Percentiles rank a stretch among this genome's conserved stretches.
phyloP scores from a whole-genome alignment of 2,113 vertebrate species.

The Craseonycteris thonglongyai region DNA sequence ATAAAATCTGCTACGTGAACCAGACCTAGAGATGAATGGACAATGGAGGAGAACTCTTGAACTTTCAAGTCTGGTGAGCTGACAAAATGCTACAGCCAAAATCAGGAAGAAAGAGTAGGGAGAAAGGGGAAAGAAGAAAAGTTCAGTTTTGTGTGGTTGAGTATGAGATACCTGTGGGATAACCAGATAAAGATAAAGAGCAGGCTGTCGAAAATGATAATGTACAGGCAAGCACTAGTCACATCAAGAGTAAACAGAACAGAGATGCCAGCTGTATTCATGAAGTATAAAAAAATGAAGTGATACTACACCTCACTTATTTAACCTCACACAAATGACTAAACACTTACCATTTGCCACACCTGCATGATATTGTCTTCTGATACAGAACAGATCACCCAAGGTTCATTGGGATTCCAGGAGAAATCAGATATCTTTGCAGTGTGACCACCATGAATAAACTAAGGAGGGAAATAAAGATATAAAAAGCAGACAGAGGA shows the following conservation, averaged over 20 bases:
- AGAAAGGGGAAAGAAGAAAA: neutral
- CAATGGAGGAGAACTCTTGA: neutral
- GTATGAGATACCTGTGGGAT: neutral
- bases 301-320: neutral
- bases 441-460: constrained; percentile 98
- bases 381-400: constrained; percentile 99
- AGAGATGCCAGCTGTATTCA: neutral
- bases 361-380: constrained; percentile 99
- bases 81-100: neutral
- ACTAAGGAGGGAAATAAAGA: constrained; percentile 70
- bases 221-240: neutral
- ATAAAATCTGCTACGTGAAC: neutral
- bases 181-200: neutral
- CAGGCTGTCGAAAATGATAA: neutral
- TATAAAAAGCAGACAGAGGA: fast-evolving
- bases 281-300: neutral
- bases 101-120: neutral
- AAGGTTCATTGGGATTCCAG: constrained; percentile 99
- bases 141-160: neutral
- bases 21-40: neutral
- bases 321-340: neutral
- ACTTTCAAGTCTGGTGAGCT: neutral
- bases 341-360: constrained; percentile 94
- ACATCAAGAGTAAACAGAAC: neutral
- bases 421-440: constrained; percentile 99